phyloP scores from a whole-genome alignment of 2,888 invertebrate genomes.

The Chamaedrilus cognettii region DNA sequence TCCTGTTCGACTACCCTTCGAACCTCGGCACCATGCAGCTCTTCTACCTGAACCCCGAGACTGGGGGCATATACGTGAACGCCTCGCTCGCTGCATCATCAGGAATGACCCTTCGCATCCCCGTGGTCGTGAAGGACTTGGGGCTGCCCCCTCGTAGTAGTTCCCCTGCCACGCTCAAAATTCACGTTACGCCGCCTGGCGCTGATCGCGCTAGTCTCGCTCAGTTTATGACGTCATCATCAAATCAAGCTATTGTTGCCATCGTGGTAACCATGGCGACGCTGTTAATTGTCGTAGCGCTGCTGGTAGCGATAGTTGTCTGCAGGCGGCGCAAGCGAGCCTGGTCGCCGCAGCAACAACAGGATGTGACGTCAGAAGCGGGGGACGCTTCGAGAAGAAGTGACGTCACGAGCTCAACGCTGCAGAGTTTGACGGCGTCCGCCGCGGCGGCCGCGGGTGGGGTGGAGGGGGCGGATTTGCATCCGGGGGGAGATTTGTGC shows the following conservation, averaged over 20 bases:
- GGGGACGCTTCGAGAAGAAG: neutral
- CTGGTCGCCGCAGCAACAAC: neutral
- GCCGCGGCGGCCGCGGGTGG: too few species aligned
- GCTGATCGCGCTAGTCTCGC: neutral
- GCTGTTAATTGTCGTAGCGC: neutral
- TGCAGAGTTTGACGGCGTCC: too few species aligned
- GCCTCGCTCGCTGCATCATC: neutral
- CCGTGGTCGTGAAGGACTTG: neutral
- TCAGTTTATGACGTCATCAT: neutral
- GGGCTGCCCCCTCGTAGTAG: neutral
- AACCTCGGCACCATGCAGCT: neutral
- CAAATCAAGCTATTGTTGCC: neutral
- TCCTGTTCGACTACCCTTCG: neutral
- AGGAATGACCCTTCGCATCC: neutral
- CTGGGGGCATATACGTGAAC: conserved; percentile 16
- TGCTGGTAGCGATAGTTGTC: neutral
- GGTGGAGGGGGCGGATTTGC: too few species aligned
- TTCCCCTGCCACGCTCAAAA: neutral
- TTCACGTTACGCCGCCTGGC: neutral
- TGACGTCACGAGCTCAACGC: conserved; percentile 5
- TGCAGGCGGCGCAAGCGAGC: neutral
- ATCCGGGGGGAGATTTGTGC: too few species aligned
- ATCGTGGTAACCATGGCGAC: neutral
- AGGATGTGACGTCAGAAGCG: neutral
- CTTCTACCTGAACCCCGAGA: conserved; percentile 7